Conservation (phyloP, 2,888 invertebrate genomes). For the Ramazzottius varieornatus region DNA sequence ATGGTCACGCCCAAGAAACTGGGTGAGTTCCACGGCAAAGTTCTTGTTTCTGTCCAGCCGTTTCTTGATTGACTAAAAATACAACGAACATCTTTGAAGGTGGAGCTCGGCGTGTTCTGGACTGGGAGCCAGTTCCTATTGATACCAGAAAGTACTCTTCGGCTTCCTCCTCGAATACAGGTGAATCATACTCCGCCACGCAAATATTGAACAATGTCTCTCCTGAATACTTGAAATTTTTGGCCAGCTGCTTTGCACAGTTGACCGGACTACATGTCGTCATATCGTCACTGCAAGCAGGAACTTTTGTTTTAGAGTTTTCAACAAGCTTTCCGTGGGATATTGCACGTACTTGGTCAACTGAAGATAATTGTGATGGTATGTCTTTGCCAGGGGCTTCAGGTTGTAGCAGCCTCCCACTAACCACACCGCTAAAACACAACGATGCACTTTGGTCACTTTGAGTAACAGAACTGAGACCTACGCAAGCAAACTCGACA, state of each 20-base stretch:
- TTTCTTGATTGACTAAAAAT: neutral
- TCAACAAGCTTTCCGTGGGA: neutral
- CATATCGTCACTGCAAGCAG: neutral
- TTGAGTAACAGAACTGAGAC: too few species aligned
- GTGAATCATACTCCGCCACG: neutral
- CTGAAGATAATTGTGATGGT: neutral
- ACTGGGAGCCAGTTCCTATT: too few species aligned
- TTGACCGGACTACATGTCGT: neutral
- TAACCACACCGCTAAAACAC: neutral
- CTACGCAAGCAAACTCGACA: too few species aligned
- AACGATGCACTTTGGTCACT: too few species aligned
- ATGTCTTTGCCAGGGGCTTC: neutral
- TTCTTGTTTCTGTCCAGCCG: neutral
- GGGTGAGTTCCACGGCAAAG: neutral
- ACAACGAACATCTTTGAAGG: neutral
- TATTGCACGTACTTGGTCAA: neutral
- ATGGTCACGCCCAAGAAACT: neutral
- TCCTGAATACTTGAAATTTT: neutral
- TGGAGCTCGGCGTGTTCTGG: neutral
- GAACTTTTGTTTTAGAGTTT: neutral
- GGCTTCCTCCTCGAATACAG: neutral
- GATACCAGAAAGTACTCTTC: slow-evolving; percentile 2
- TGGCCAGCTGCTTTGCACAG: neutral
- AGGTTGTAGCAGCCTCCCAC: neutral
- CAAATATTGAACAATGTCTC: neutral